These are phyloP conservation scores for Choreutis nemorana DNA, from an alignment of 2,888 invertebrate species.

Conservation along the genomic window DNA sequence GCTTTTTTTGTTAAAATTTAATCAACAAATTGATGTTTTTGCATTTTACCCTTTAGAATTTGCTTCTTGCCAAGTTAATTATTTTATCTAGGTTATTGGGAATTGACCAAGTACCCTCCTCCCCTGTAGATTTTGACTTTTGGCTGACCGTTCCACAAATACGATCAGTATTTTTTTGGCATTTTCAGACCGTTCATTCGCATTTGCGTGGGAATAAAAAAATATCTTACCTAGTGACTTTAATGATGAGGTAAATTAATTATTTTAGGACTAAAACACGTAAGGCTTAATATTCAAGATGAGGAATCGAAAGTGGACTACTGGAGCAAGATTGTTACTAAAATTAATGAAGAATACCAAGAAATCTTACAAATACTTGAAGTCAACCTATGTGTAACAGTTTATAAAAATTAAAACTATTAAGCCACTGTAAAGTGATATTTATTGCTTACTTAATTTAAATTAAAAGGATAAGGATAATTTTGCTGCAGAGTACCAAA, in stretches of 20 bases:
- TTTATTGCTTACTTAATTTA: background rate
- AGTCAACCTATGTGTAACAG: conserved; percentile 27
- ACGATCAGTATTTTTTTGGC: no score
- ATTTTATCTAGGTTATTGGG: no score
- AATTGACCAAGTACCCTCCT: no score
- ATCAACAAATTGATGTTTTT: no score
- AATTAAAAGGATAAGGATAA: background rate
- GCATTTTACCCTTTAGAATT: no score
- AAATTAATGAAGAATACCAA: conserved; percentile 25
- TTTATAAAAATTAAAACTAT: conserved; percentile 32
- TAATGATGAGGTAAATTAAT: background rate
- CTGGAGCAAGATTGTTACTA: conserved; percentile 24
- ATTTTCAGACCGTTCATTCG: no score
- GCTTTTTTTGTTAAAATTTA: no score
- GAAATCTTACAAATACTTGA: conserved; percentile 32
- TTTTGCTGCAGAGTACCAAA: conserved; percentile 7
- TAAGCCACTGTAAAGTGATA: background rate
- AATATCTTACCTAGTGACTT: background rate
- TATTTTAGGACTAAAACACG: conserved; percentile 35
- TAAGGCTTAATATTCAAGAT: conserved; percentile 42
- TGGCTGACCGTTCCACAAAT: no score
- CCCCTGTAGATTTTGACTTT: no score
- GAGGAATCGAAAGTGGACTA: conserved; percentile 22
- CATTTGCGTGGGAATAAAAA: no score
- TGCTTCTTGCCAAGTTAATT: no score